Conservation (phyloP, 1,140 invertebrate species). For the Spodoptera litura region DNA sequence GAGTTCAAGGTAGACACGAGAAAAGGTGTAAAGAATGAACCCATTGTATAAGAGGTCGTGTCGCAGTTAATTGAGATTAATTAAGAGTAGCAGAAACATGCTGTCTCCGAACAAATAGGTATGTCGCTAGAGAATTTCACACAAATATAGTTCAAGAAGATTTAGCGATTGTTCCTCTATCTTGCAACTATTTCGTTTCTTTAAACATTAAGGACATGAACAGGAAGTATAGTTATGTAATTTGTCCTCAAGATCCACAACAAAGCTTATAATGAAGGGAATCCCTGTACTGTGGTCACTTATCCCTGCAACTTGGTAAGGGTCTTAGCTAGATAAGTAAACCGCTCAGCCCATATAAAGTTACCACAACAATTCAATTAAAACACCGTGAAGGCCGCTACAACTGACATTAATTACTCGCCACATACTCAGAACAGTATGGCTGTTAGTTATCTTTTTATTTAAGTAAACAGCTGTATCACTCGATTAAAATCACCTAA, state of each 20-base stretch:
- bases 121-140: no score
- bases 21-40: not conserved
- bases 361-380: constrained; percentile 58
- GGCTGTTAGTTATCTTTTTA: constrained; percentile 4
- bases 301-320: constrained; percentile 15
- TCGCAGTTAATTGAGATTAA: no score
- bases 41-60: not conserved
- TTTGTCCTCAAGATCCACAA: not conserved
- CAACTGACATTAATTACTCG: constrained; percentile 39
- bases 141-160: no score
- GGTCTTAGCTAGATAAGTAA: constrained; percentile 27
- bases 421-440: constrained; percentile 10
- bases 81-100: no score
- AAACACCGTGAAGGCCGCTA: constrained; percentile 55
- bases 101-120: no score
- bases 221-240: not conserved
- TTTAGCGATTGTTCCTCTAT: no score
- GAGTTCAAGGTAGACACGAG: constrained; percentile 2
- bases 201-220: no score
- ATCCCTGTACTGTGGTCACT: not conserved
- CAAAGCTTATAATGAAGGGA: not conserved
- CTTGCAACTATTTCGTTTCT: no score
- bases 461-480: not conserved
- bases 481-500: not conserved
- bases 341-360: constrained; percentile 50